These are phyloP conservation scores for Cryptomyrus ogoouensis DNA, from an alignment of 2,113 vertebrate genomes.

Conservation along the genomic window DNA sequence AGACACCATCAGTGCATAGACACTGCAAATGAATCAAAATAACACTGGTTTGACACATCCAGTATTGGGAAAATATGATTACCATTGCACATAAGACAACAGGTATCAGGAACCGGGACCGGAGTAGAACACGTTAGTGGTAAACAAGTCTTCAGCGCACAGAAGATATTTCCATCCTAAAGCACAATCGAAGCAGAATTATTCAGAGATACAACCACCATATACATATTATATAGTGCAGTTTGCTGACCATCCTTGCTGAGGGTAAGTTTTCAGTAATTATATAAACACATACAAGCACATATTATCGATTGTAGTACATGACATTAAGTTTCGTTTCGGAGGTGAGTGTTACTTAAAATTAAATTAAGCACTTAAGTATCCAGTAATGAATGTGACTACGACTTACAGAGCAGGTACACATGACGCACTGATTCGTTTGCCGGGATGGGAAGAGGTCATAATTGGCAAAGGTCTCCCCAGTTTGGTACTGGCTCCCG, in stretches of 20 bases:
- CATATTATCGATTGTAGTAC: background rate
- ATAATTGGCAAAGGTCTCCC: slow-evolving; percentile 76
- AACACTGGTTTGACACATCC: background rate
- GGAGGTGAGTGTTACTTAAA: background rate
- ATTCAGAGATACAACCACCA: background rate
- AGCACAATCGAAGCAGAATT: background rate
- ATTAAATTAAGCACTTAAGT: background rate
- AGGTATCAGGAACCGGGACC: slow-evolving; percentile 65
- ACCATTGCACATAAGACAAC: slow-evolving; percentile 89
- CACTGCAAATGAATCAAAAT: background rate
- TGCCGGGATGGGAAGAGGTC: slow-evolving; percentile 77
- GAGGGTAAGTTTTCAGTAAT: background rate
- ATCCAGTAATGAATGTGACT: background rate
- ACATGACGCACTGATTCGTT: slow-evolving; percentile 85
- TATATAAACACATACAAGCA: background rate
- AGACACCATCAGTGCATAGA: background rate
- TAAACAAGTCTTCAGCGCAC: slow-evolving; percentile 80
- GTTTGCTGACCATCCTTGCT: background rate
- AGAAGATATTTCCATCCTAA: slow-evolving; percentile 91
- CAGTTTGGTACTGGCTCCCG: slow-evolving; percentile 74
- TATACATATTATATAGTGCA: background rate
- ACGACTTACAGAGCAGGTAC: slow-evolving; percentile 80
- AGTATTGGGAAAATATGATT: slow-evolving; percentile 31
- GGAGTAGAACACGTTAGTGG: slow-evolving; percentile 72
- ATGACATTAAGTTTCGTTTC: background rate